These are phyloP conservation scores for Nycticorax nycticorax DNA, from an alignment of 2,113 vertebrate genomes.

Conservation along the genomic window DNA sequence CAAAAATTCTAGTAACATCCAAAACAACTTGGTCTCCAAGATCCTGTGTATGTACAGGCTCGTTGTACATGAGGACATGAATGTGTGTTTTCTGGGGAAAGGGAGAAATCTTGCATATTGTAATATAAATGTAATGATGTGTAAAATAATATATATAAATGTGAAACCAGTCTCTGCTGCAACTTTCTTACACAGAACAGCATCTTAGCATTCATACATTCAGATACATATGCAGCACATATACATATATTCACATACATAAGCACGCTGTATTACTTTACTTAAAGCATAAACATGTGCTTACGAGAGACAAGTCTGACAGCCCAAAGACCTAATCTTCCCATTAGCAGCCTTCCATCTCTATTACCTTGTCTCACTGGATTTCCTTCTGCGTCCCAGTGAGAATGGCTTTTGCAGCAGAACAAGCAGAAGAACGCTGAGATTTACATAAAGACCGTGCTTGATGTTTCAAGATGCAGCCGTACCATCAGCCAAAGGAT, in stretches of 20 bases:
- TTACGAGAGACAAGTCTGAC: slow-evolving; percentile 74
- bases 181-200: background rate
- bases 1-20: slow-evolving; percentile 23
- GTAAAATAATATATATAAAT: slow-evolving; percentile 11
- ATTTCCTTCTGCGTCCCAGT: slow-evolving; percentile 73
- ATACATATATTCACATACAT: slow-evolving; percentile 30
- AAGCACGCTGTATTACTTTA: slow-evolving; percentile 57
- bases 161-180: background rate
- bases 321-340: slow-evolving; percentile 70
- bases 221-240: background rate
- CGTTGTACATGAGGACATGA: background rate
- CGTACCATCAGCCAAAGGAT: background rate
- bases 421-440: slow-evolving; percentile 56
- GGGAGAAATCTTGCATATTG: background rate
- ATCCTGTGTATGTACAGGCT: background rate
- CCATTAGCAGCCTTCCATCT: slow-evolving; percentile 71
- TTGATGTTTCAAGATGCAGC: slow-evolving; percentile 70
- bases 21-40: background rate
- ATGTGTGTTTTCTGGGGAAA: slow-evolving; percentile 18
- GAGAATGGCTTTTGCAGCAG: slow-evolving; percentile 58
- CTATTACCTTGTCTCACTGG: slow-evolving; percentile 78
- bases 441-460: slow-evolving; percentile 68
- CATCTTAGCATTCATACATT: slow-evolving; percentile 23
- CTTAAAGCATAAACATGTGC: slow-evolving; percentile 73
- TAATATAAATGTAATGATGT: slow-evolving; percentile 20